Conservation (phyloP, 2,888 invertebrate species). For the Trichacis sp. region DNA sequence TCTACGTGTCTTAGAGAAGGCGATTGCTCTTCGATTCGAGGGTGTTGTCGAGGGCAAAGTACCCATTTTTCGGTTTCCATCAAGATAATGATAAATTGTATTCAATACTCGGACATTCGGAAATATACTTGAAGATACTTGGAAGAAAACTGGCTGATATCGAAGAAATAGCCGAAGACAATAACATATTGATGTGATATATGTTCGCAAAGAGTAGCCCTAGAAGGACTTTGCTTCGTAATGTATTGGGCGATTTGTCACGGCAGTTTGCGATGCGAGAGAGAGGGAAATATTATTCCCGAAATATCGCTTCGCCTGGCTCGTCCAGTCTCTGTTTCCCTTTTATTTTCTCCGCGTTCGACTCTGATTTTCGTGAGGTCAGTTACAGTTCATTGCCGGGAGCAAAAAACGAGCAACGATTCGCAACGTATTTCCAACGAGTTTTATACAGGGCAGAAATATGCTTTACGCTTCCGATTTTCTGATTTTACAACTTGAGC, state of each 20-base stretch:
- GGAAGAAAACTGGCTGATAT: slow-evolving; percentile 16
- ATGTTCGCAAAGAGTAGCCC: slow-evolving; percentile 54
- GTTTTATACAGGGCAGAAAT: too few relatives aligned
- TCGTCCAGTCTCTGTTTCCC: slow-evolving; percentile 27
- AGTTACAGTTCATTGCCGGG: neutral
- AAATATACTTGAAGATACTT: neutral
- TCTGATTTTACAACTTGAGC: too few relatives aligned
- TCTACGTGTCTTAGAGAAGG: too few relatives aligned
- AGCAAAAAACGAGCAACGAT: neutral
- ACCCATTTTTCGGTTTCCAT: neutral
- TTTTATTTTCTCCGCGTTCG: slow-evolving; percentile 13
- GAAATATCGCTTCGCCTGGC: slow-evolving; percentile 57
- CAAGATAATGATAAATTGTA: neutral
- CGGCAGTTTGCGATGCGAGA: slow-evolving; percentile 63
- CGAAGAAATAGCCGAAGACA: slow-evolving; percentile 37
- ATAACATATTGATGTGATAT: slow-evolving; percentile 64
- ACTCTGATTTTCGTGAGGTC: slow-evolving; percentile 10
- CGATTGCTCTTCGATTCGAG: too few relatives aligned
- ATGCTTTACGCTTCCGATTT: too few relatives aligned
- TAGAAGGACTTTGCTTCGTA: slow-evolving; percentile 63
- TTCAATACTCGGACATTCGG: neutral
- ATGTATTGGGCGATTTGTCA: slow-evolving; percentile 67
- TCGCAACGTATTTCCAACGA: too few relatives aligned
- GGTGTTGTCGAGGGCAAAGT: too few relatives aligned
- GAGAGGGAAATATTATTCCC: slow-evolving; percentile 61